A percentile compares a stretch with the other conserved stretches of the same genome.
Evolutionary conservation across 2,113 vertebrate species (phyloP).

Genomic region (Ia io): DNA sequence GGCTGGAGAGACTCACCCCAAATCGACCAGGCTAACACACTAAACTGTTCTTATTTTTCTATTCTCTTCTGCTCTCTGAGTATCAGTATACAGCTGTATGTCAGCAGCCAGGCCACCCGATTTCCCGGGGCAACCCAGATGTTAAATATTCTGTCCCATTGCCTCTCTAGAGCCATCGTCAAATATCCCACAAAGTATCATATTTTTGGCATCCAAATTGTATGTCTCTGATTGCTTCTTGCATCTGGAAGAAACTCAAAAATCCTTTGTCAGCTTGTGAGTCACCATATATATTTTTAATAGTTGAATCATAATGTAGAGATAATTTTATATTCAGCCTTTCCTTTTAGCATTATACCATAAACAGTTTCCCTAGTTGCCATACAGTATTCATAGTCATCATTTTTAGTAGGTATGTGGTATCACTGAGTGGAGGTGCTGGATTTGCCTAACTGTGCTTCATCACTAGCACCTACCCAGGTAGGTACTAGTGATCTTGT

Average conservation of each 20-base stretch:
- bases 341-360: slow-evolving; percentile 36
- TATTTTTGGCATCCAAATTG: slow-evolving; percentile 71
- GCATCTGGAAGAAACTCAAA: slow-evolving; percentile 75
- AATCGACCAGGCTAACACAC: neutral
- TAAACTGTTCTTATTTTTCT: neutral
- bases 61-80: neutral
- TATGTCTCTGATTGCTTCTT: slow-evolving; percentile 74
- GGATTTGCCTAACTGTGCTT: neutral
- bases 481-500: neutral
- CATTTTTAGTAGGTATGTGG: neutral
- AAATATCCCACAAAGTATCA: slow-evolving; percentile 45
- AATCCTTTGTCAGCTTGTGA: slow-evolving; percentile 74
- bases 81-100: neutral
- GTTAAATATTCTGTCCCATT: slow-evolving; percentile 18
- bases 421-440: neutral
- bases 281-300: slow-evolving; percentile 75
- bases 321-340: slow-evolving; percentile 52
- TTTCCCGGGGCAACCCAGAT: slow-evolving; percentile 40
- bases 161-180: slow-evolving; percentile 41
- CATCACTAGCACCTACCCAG: neutral
- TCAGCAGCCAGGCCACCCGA: neutral
- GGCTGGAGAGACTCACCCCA: neutral
- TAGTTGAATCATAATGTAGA: slow-evolving; percentile 73
- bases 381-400: slow-evolving; percentile 40
- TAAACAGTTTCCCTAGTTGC: slow-evolving; percentile 53